phyloP scores from a whole-genome alignment of 2,888 invertebrate species.

The Noctua janthina region DNA sequence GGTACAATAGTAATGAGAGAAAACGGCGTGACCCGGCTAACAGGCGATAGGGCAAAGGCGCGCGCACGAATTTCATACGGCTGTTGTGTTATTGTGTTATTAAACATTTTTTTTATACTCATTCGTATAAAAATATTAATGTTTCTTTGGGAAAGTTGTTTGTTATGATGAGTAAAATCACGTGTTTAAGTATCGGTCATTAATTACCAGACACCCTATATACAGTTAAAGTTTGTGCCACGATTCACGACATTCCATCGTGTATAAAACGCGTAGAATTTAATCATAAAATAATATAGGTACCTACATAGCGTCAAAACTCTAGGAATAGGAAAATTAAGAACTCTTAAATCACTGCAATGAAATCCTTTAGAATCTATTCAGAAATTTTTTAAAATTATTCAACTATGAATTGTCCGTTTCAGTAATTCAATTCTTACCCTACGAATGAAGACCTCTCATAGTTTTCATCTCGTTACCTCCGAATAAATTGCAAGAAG shows the following conservation, averaged over 20 bases:
- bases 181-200: too few species aligned
- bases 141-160: too few species aligned
- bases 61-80: too few species aligned
- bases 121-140: too few species aligned
- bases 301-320: background rate
- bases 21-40: too few species aligned
- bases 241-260: background rate
- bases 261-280: background rate
- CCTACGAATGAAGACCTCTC: slow-evolving; percentile 1
- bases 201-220: too few species aligned
- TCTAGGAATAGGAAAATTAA: slow-evolving; percentile 19
- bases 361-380: slow-evolving; percentile 17
- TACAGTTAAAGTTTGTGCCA: background rate
- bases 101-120: too few species aligned
- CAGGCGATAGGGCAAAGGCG: too few species aligned
- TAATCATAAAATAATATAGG: background rate
- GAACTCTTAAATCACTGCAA: slow-evolving; percentile 4
- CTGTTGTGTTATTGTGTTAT: too few species aligned
- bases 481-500: slow-evolving; percentile 25
- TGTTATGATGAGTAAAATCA: too few species aligned
- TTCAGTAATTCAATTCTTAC: slow-evolving; percentile 38
- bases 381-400: slow-evolving; percentile 12
- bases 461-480: slow-evolving; percentile 13
- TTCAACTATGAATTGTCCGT: slow-evolving; percentile 38
- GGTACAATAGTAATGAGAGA: too few species aligned